Conservation (phyloP, 2,888 invertebrate species). For the Holacanthella duospinosa region DNA sequence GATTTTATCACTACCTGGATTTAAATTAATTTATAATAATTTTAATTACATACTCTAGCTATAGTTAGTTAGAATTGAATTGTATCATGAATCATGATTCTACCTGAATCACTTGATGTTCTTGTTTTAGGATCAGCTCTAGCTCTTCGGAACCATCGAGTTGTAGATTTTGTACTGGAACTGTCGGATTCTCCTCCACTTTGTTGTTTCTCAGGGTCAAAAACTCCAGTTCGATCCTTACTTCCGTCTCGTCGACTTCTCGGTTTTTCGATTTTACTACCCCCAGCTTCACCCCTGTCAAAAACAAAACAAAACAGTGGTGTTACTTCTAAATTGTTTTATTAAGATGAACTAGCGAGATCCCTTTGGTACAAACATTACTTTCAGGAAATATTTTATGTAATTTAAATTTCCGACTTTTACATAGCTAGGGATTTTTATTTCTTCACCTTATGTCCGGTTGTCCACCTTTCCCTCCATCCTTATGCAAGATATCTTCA, state of each 20-base stretch:
- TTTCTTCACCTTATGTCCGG: constrained; percentile 42
- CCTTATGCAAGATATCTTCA: constrained; percentile 63
- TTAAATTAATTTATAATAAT: neutral
- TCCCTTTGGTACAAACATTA: too few relatives aligned
- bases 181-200: constrained; percentile 19
- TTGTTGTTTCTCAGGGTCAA: constrained; percentile 12
- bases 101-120: constrained; percentile 37
- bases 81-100: too few relatives aligned
- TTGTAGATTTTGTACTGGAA: constrained; percentile 31
- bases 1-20: constrained; percentile 31
- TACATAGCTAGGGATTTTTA: too few relatives aligned
- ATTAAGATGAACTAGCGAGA: too few relatives aligned
- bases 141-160: constrained; percentile 35
- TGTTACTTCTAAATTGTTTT: too few relatives aligned
- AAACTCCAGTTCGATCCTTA: constrained; percentile 3
- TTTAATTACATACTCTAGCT: neutral
- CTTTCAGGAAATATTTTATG: too few relatives aligned
- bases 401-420: too few relatives aligned
- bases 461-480: constrained; percentile 53
- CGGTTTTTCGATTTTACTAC: constrained; percentile 35
- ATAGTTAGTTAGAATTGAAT: neutral
- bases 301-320: too few relatives aligned
- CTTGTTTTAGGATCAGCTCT: constrained; percentile 30
- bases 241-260: constrained; percentile 38
- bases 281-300: neutral